Percentiles rank a stretch among this genome's conserved stretches.
Evolutionary conservation across 2,888 invertebrate species (phyloP).

Genomic region (Caenorhabditis drosophilae): DNA sequence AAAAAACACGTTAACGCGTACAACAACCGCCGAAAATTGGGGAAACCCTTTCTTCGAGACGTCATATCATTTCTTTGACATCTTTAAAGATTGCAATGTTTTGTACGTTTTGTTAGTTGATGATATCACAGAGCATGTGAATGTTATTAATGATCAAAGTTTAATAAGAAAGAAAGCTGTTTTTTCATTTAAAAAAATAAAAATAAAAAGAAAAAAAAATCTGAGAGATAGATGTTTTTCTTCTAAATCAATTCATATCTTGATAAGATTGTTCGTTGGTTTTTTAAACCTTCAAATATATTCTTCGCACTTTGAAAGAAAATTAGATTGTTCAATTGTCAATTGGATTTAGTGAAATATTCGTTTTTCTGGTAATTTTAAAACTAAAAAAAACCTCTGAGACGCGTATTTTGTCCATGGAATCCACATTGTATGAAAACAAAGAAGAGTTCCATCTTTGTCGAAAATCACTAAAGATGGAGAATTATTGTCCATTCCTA

Average conservation of each 20-base stretch:
- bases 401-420: slow-evolving; percentile 70
- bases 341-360: no score
- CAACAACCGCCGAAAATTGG: not conserved
- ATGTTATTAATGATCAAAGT: no score
- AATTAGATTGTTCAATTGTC: no score
- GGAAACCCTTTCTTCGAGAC: not conserved
- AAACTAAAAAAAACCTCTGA: slow-evolving; percentile 24
- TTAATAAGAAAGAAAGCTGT: no score
- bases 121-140: no score
- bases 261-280: no score
- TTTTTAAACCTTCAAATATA: no score
- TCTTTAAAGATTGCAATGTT: not conserved
- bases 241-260: not conserved
- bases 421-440: slow-evolving; percentile 72
- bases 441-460: slow-evolving; percentile 72
- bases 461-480: slow-evolving; percentile 71
- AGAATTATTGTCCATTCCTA: slow-evolving; percentile 9
- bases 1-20: no score
- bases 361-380: no score
- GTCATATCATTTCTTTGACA: not conserved
- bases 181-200: no score
- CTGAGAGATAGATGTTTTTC: not conserved
- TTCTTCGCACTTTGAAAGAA: no score
- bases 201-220: slow-evolving; percentile 7
- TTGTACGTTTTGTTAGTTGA: no score